A percentile compares a stretch with the other conserved stretches of the same genome.
Conservation (phyloP, 2,113 vertebrate genomes). For the Marcusenius ussheri region DNA sequence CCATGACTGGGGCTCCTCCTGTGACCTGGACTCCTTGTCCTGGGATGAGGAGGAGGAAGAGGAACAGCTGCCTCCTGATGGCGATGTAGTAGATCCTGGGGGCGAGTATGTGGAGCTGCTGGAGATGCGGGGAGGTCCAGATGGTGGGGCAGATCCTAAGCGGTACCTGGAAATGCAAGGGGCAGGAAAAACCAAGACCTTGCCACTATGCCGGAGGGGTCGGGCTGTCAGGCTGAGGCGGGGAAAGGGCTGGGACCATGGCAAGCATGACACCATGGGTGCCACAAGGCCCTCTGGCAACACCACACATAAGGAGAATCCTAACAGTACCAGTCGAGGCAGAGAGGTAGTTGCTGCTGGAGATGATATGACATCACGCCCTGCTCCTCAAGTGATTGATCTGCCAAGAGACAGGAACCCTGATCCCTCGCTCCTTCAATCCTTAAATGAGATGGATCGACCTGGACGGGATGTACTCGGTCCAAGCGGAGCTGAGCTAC, state of each 20-base stretch:
- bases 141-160: conserved; percentile 54
- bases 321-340: background rate
- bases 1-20: conserved; percentile 53
- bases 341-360: background rate
- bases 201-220: conserved; percentile 65
- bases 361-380: conserved; percentile 18
- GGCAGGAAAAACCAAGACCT: conserved; percentile 67
- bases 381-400: conserved; percentile 30
- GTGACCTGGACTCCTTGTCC: conserved; percentile 61
- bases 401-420: conserved; percentile 32
- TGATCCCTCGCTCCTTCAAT: conserved; percentile 37
- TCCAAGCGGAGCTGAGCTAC: conserved; percentile 31
- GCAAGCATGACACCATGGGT: conserved; percentile 46
- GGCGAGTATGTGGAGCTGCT: conserved; percentile 75
- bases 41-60: conserved; percentile 63
- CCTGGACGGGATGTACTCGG: conserved; percentile 32
- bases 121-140: conserved; percentile 66
- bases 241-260: conserved; percentile 67
- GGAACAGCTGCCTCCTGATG: conserved; percentile 40
- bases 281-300: conserved; percentile 34
- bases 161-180: conserved; percentile 65
- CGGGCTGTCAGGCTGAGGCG: conserved; percentile 66
- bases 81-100: conserved; percentile 40
- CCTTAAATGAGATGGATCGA: conserved; percentile 46
- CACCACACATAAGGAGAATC: conserved; percentile 32